phyloP scores from a whole-genome alignment of 2,888 invertebrate species.

The Thymelicus acteon region DNA sequence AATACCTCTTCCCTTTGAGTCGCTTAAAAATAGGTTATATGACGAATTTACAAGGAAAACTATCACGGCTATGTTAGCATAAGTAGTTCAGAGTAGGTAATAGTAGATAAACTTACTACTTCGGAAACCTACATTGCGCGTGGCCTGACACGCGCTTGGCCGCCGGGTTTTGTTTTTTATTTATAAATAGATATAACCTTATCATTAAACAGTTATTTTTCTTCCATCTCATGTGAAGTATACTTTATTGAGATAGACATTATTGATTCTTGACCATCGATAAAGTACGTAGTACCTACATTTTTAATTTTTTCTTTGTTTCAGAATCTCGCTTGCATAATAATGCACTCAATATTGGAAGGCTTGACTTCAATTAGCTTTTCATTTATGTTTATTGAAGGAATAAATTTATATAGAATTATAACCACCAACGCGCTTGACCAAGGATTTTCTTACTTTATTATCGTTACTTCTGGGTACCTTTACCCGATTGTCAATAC shows the following conservation, averaged over 20 bases:
- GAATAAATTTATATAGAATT: slow-evolving; percentile 93
- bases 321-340: slow-evolving; percentile 7
- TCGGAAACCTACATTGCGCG: too few species aligned
- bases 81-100: too few species aligned
- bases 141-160: too few species aligned
- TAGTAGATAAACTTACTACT: too few species aligned
- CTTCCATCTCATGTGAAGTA: too few species aligned
- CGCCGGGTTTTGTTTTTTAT: too few species aligned
- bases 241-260: not conserved
- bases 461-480: slow-evolving; percentile 89
- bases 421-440: slow-evolving; percentile 91
- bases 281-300: not conserved
- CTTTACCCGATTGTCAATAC: slow-evolving; percentile 87
- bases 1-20: too few species aligned
- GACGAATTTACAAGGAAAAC: too few species aligned
- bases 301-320: slow-evolving; percentile 9
- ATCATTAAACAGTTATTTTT: too few species aligned
- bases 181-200: too few species aligned
- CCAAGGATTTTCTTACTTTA: slow-evolving; percentile 80
- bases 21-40: too few species aligned
- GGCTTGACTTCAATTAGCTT: slow-evolving; percentile 71
- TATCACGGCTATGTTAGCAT: too few species aligned
- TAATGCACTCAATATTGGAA: not conserved
- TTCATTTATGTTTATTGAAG: slow-evolving; percentile 99
- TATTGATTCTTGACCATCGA: not conserved